Conservation (phyloP, 2,797 vertebrate genomes). For the Peromyscus attwateri region DNA sequence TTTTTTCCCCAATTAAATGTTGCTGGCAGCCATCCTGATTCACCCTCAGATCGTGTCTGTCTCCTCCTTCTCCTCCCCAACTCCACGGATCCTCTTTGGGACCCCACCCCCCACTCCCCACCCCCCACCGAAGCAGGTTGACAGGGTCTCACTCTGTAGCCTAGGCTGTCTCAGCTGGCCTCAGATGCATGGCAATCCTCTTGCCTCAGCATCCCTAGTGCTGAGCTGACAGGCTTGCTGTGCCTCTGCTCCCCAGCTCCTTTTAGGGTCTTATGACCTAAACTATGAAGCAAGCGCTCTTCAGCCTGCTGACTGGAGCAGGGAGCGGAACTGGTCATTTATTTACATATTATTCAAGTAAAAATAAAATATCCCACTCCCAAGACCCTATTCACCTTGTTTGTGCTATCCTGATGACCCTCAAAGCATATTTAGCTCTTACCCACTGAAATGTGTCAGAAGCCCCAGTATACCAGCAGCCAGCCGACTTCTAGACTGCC, state of each 20-base stretch:
- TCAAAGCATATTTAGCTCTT: background rate
- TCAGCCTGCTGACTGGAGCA: background rate
- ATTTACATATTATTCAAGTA: conserved; percentile 14
- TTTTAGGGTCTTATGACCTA: conserved; percentile 66
- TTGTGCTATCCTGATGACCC: conserved; percentile 27
- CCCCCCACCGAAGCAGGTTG: background rate
- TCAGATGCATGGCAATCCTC: background rate
- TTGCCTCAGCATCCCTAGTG: background rate
- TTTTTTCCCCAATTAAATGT: background rate
- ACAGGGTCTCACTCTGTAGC: background rate
- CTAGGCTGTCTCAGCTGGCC: background rate
- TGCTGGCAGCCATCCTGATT: background rate
- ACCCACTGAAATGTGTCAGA: conserved; percentile 7
- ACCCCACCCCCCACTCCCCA: background rate
- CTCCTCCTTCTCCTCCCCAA: background rate
- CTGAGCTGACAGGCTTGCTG: background rate
- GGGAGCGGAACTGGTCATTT: background rate
- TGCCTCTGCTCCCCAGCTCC: background rate
- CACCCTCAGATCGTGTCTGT: background rate
- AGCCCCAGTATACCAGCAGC: background rate
- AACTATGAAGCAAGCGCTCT: background rate
- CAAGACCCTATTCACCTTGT: conserved; percentile 23
- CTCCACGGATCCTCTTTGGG: background rate
- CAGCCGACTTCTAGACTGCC: background rate
- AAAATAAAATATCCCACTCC: conserved; percentile 38